Evolutionary conservation across 2,888 invertebrate species (phyloP).

Genomic region (Oscheius sp.): DNA sequence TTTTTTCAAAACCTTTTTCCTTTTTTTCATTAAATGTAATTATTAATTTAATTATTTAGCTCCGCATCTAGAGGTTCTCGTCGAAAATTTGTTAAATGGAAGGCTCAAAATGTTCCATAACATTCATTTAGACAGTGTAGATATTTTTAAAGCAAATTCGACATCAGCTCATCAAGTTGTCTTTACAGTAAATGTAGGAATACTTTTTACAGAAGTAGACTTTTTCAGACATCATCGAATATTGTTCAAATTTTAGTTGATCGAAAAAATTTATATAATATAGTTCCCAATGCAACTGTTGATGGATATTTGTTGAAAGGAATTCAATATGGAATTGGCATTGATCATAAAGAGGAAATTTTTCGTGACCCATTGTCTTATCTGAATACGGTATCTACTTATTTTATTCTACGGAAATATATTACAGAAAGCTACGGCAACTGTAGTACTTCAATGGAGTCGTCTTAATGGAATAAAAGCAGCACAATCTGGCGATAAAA

Average conservation of each 20-base stretch:
- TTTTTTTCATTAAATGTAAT: no score
- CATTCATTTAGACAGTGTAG: neutral
- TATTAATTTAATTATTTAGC: slow-evolving; percentile 28
- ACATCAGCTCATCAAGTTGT: neutral
- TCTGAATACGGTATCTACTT: slow-evolving; percentile 45
- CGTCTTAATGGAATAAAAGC: slow-evolving; percentile 10
- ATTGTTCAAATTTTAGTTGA: slow-evolving; percentile 40
- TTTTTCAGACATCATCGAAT: neutral
- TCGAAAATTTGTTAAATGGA: slow-evolving; percentile 40
- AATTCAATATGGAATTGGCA: slow-evolving; percentile 55
- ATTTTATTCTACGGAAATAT: neutral
- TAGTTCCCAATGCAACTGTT: slow-evolving; percentile 27
- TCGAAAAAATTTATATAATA: slow-evolving; percentile 23
- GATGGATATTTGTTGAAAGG: slow-evolving; percentile 43
- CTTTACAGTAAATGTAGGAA: neutral
- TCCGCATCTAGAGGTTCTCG: slow-evolving; percentile 21
- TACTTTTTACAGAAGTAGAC: neutral
- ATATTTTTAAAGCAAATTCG: slow-evolving; percentile 1
- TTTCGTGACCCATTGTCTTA: slow-evolving; percentile 62
- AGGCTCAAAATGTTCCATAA: slow-evolving; percentile 6
- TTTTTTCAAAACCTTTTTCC: neutral
- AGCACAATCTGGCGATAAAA: slow-evolving; percentile 38
- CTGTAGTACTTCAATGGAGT: slow-evolving; percentile 49
- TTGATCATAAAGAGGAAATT: slow-evolving; percentile 71
- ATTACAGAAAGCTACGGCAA: slow-evolving; percentile 40